A percentile compares a stretch with the other conserved stretches of the same genome.
These are phyloP conservation scores for Numenius phaeopus DNA, from an alignment of 2,797 vertebrate species.

Conservation along the genomic window DNA sequence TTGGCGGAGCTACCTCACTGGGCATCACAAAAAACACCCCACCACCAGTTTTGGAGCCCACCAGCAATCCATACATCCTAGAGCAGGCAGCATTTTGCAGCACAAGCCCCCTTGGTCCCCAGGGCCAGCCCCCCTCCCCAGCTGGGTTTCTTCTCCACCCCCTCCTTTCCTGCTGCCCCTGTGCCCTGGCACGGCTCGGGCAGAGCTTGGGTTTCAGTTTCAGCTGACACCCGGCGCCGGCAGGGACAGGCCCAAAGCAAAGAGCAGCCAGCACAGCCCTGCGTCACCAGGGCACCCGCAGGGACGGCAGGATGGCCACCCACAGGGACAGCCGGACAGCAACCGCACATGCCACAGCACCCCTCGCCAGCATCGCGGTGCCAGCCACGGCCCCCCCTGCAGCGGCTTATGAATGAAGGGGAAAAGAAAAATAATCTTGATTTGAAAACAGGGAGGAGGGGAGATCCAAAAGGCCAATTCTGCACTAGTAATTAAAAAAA, in stretches of 20 bases:
- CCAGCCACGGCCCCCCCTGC: not conserved
- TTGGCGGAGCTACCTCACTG: not conserved
- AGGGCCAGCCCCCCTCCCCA: not conserved
- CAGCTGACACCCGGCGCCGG: not conserved
- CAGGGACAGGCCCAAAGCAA: not conserved
- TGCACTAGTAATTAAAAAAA: not conserved
- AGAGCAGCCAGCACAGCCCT: not conserved
- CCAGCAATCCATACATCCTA: fast-evolving
- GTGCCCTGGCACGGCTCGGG: not conserved
- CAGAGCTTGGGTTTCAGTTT: conserved; percentile 31
- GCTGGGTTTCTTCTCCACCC: not conserved
- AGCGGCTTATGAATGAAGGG: not conserved
- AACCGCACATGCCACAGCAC: not conserved
- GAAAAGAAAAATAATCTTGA: not conserved
- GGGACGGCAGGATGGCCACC: not conserved
- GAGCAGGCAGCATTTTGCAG: not conserved
- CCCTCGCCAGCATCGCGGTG: not conserved
- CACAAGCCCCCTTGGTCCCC: not conserved
- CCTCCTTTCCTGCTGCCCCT: not conserved
- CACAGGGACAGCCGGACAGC: fast-evolving
- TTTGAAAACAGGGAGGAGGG: not conserved
- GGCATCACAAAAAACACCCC: not conserved
- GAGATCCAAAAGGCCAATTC: not conserved
- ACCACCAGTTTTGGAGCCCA: not conserved
- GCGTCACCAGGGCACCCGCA: not conserved